phyloP scores from a whole-genome alignment of 37 sponge, comb jelly and placozoan species.

The Halichondria panicea region DNA sequence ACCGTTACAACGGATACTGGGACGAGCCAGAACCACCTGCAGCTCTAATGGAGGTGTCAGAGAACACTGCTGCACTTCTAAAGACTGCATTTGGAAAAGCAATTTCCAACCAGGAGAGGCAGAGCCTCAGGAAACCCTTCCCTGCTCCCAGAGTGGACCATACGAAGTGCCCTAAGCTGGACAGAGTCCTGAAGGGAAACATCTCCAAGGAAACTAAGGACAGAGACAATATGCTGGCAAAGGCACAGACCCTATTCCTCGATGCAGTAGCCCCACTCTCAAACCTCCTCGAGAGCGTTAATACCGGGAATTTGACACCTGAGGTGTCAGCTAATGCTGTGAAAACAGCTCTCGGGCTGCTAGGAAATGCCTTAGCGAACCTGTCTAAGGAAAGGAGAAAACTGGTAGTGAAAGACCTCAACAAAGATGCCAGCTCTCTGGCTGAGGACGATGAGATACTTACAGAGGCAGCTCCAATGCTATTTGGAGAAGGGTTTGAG shows the following conservation, averaged over 20 bases:
- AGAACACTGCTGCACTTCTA: not conserved
- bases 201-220: not conserved
- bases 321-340: conserved; percentile 4
- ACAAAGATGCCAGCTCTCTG: not conserved
- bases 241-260: not conserved
- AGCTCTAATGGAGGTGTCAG: not conserved
- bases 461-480: conserved; percentile 3
- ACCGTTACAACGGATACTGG: too few relatives aligned
- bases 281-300: not conserved
- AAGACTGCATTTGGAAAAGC: not conserved
- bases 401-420: not conserved
- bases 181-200: not conserved
- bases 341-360: not conserved
- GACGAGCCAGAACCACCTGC: not conserved
- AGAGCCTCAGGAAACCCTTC: not conserved
- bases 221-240: not conserved
- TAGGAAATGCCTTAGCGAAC: conserved; percentile 11
- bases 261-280: conserved; percentile 16
- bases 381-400: not conserved
- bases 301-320: not conserved
- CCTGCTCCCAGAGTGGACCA: not conserved
- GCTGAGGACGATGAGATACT: conserved; percentile 2
- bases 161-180: conserved; percentile 9
- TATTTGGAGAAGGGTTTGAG: not conserved
- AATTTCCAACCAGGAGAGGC: not conserved